Percentiles rank a stretch among this genome's conserved stretches.
Evolutionary conservation across 2,113 vertebrate genomes (phyloP).

Genomic region (Pachycephala philippinensis): DNA sequence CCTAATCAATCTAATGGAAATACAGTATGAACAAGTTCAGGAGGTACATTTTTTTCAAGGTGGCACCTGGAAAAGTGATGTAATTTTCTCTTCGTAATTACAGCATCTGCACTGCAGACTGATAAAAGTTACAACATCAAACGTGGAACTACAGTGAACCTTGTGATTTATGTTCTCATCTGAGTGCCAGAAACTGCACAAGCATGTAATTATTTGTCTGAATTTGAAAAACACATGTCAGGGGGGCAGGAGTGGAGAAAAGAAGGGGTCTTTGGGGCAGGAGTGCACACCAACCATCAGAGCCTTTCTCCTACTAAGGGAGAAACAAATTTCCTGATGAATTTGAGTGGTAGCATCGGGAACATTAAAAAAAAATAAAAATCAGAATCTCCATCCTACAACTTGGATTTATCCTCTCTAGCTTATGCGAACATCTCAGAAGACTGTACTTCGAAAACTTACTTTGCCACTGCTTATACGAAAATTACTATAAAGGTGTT

Average conservation of each 20-base stretch:
- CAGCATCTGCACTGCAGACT: neutral
- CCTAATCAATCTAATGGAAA: neutral
- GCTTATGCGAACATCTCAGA: neutral
- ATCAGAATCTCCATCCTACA: neutral
- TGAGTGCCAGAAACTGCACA: neutral
- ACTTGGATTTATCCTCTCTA: neutral
- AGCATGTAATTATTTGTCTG: neutral
- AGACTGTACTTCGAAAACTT: neutral
- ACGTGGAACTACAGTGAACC: neutral
- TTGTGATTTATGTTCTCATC: neutral
- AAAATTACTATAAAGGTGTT: neutral
- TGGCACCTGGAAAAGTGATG: neutral
- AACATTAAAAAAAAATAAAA: neutral
- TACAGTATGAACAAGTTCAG: neutral
- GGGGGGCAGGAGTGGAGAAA: neutral
- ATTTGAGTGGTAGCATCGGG: neutral
- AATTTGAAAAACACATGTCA: neutral
- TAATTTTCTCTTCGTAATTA: neutral
- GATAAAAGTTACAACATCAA: neutral
- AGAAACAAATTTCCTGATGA: neutral
- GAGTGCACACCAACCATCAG: neutral
- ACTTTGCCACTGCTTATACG: neutral
- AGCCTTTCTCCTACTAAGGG: neutral
- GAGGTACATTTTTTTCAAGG: neutral
- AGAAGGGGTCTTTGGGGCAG: neutral